phyloP scores from a whole-genome alignment of 2,797 vertebrate species.

The Argya squamiceps region DNA sequence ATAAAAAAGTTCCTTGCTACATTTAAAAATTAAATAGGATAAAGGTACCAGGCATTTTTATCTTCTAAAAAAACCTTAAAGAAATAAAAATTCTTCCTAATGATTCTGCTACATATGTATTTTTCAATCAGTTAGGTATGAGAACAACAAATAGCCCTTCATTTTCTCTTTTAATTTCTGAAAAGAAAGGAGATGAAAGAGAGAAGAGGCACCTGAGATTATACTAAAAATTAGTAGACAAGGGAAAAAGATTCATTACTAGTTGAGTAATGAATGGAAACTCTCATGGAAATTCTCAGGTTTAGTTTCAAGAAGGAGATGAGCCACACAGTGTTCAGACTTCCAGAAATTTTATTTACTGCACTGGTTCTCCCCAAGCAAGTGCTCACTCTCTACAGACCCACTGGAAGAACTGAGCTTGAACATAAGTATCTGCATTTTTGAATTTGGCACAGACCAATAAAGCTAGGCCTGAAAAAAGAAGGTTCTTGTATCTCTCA shows the following conservation, averaged over 20 bases:
- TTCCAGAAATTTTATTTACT: background rate
- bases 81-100: background rate
- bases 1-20: background rate
- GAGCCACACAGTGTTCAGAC: background rate
- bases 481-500: background rate
- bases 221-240: background rate
- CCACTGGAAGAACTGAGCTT: background rate
- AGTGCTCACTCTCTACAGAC: background rate
- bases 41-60: background rate
- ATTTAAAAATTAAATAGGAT: background rate
- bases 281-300: background rate
- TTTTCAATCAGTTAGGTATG: background rate
- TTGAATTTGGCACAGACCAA: background rate
- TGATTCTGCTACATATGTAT: background rate
- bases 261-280: background rate
- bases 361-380: background rate
- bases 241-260: background rate
- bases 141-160: background rate
- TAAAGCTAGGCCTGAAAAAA: background rate
- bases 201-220: background rate
- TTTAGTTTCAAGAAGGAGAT: background rate
- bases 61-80: background rate
- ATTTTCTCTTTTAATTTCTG: background rate
- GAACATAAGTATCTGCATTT: background rate
- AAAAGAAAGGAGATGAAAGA: background rate